Percentiles rank a stretch among this genome's conserved stretches.
These are phyloP conservation scores for Chalcis sispes DNA, from an alignment of 2,888 invertebrate genomes.

Conservation along the genomic window DNA sequence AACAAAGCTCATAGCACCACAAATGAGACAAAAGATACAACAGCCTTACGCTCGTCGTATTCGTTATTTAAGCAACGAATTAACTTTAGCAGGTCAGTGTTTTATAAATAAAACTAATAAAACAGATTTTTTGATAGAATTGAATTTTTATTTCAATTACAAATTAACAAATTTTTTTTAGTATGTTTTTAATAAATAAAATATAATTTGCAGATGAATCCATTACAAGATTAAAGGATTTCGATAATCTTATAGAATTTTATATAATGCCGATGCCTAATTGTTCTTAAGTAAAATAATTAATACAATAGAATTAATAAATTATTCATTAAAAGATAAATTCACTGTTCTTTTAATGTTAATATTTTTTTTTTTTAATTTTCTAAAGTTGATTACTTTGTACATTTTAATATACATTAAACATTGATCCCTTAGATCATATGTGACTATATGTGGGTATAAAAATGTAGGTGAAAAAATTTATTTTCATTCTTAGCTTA, in stretches of 20 bases:
- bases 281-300: conserved; percentile 56
- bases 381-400: conserved; percentile 53
- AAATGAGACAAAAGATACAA: conserved; percentile 71
- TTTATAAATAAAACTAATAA: conserved; percentile 7
- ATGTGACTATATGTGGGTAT: conserved; percentile 52
- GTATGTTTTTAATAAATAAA: conserved; percentile 50
- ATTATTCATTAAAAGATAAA: conserved; percentile 54
- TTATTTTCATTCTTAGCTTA: conserved; percentile 57
- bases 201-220: conserved; percentile 69
- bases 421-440: conserved; percentile 53
- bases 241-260: conserved; percentile 74
- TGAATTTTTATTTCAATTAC: conserved; percentile 42
- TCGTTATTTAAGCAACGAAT: conserved; percentile 73
- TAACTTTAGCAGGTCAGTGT: conserved; percentile 71
- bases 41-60: conserved; percentile 73
- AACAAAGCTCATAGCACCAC: conserved; percentile 69
- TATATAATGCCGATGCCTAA: conserved; percentile 68
- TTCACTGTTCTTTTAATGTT: conserved; percentile 47
- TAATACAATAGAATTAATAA: conserved; percentile 63
- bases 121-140: not conserved
- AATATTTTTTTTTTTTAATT: conserved; percentile 57
- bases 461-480: conserved; percentile 57
- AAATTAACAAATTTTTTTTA: conserved; percentile 38
- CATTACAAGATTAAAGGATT: conserved; percentile 71
- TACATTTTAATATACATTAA: conserved; percentile 56